phyloP scores from a whole-genome alignment of 2,113 vertebrate genomes.

The Grantiella picta region DNA sequence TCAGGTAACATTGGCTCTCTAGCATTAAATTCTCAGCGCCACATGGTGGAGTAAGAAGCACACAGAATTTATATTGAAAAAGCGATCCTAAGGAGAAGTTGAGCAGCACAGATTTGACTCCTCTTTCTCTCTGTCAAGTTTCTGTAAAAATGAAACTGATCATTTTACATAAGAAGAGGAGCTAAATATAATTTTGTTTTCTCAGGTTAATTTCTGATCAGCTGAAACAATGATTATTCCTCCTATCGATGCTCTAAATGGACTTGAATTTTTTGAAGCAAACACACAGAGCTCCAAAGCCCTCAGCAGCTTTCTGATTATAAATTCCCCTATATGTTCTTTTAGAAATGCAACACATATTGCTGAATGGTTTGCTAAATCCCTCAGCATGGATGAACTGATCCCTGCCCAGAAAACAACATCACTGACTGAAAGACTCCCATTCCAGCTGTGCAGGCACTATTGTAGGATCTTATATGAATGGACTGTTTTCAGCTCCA shows the following conservation, averaged over 20 bases:
- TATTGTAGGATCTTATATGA: not conserved
- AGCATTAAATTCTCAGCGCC: conserved; percentile 54
- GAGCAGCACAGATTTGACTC: not conserved
- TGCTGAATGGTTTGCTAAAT: not conserved
- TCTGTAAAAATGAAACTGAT: not conserved
- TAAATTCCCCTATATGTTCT: not conserved
- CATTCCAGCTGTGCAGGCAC: not conserved
- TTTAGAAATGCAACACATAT: not conserved
- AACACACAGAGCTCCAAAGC: not conserved
- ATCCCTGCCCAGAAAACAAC: not conserved
- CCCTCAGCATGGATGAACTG: not conserved
- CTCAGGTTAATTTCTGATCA: not conserved
- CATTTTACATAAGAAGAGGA: not conserved
- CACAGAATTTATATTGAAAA: conserved; percentile 32
- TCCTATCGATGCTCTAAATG: not conserved
- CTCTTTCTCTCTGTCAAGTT: not conserved
- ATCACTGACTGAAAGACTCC: not conserved
- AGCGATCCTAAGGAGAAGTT: not conserved
- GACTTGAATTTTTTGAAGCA: not conserved
- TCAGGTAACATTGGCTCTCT: not conserved
- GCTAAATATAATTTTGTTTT: not conserved
- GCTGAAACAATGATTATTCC: not conserved
- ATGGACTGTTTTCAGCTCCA: not conserved
- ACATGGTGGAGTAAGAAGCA: conserved; percentile 74
- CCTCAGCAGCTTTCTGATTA: not conserved